phyloP scores from a whole-genome alignment of 2,888 invertebrate species.

The Tenthredo livida region DNA sequence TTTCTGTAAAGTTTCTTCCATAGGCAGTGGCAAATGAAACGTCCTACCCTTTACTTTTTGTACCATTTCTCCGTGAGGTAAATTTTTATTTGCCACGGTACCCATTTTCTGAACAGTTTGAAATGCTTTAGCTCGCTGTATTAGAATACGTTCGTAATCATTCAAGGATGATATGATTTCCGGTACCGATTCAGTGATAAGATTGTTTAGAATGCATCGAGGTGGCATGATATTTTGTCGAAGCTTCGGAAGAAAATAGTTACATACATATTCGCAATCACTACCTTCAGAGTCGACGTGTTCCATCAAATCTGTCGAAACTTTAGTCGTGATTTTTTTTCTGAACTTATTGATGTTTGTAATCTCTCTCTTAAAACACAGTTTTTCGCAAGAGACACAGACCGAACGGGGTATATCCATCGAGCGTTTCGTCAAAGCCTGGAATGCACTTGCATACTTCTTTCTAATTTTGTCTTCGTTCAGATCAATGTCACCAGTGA shows the following conservation, averaged over 20 bases:
- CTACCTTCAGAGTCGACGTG: neutral
- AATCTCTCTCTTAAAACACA: too few species aligned
- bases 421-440: too few species aligned
- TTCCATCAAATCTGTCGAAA: conserved; percentile 55
- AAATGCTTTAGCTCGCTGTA: too few species aligned
- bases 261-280: conserved; percentile 46
- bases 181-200: conserved; percentile 58
- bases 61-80: conserved; percentile 61
- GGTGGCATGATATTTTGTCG: conserved; percentile 61
- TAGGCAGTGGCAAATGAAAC: conserved; percentile 66
- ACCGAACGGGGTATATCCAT: too few species aligned
- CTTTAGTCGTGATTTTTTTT: conserved; percentile 40
- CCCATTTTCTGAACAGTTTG: too few species aligned
- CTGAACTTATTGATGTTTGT: too few species aligned
- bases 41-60: conserved; percentile 48
- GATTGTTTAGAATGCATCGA: conserved; percentile 64
- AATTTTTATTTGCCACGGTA: too few species aligned
- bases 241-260: conserved; percentile 59
- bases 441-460: too few species aligned
- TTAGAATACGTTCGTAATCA: too few species aligned
- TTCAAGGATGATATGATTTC: neutral
- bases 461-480: too few species aligned
- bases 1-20: conserved; percentile 69
- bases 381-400: too few species aligned
- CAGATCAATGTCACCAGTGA: too few species aligned